Base-by-base conservation (phyloP, 1,140 invertebrate genomes). In the Campodea augens region DNA sequence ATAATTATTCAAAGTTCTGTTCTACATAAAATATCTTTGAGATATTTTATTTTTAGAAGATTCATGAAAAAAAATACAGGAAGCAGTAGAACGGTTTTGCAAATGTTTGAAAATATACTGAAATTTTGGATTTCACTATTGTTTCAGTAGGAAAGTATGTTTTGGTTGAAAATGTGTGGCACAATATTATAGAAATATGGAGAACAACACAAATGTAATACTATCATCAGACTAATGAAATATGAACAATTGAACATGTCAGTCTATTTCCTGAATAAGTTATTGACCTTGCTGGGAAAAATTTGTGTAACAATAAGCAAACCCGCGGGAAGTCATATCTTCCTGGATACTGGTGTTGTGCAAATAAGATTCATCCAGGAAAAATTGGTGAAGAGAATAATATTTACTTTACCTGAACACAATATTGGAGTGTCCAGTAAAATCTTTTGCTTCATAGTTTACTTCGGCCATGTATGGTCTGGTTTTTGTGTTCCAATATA, bases 381-480 rank as follows among this genome's bases (percentile, higher is more conserved):
- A 40, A 37, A 32, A 12, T 4, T 46, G 20, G 5, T 19, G 21
- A 10, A 43, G 21, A 7, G 18, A n/a, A 42, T n/a, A 25, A 38
- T 25, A 5, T 23, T 1, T 3, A 15, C 20, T 39, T 50, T 61
- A 75, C 73, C 71, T 78, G 55, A 92, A 92, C 38, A 88, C 78
- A 49, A 90, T 89, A 58, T 89, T 92, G 15, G 74, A 77, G 5
- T 76, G 72, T 0, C 70, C 57, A 23, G 63, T 61, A 19, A 84
- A 66, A 54, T 81, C 65, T 44, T 68, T 72, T 4, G 87, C 89
- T 3, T 90, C 89, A 61, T 89, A 98, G 44, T 81, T 69, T 2
- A 77, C 61, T 41, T 75, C 68, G 0, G 77, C 75, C 55, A 79
- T 72, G 43, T 79, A 55, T 12, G 71, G 63, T 5, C 74, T 62